Percentiles rank a stretch among this genome's conserved stretches.
Evolutionary conservation across 2,113 vertebrate genomes (phyloP).

Genomic region (Alethe castanea): DNA sequence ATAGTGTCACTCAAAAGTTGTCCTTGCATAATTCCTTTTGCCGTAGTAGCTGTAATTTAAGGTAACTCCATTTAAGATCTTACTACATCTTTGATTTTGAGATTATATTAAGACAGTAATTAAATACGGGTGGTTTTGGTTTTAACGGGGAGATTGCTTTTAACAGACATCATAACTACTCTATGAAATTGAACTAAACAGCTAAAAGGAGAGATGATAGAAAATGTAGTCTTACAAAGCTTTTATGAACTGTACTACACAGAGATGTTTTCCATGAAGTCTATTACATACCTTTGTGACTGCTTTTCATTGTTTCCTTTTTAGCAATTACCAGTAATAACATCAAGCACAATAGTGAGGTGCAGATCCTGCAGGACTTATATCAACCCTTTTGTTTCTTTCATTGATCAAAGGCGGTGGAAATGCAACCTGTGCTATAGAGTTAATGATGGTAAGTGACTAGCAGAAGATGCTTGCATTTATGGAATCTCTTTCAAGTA

Average conservation of each 20-base stretch:
- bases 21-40: background rate
- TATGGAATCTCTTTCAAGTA: background rate
- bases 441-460: constrained; percentile 89
- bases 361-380: constrained; percentile 95
- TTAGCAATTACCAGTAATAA: constrained; percentile 96
- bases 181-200: background rate
- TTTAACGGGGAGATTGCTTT: background rate
- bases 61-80: background rate
- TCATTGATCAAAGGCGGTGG: constrained; percentile 95
- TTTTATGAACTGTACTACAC: background rate
- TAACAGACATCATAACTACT: background rate
- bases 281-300: background rate
- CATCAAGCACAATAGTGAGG: constrained; percentile 94
- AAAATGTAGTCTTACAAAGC: background rate
- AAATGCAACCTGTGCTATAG: constrained; percentile 97
- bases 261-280: background rate
- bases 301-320: constrained; percentile 2
- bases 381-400: constrained; percentile 97
- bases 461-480: background rate
- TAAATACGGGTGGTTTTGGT: background rate
- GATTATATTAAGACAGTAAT: background rate
- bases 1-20: background rate
- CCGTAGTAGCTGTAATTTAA: background rate
- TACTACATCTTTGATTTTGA: background rate
- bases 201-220: background rate